These are phyloP conservation scores for Gymnoscopelus microlampas DNA, from an alignment of 2,797 vertebrate genomes.

Conservation along the genomic window DNA sequence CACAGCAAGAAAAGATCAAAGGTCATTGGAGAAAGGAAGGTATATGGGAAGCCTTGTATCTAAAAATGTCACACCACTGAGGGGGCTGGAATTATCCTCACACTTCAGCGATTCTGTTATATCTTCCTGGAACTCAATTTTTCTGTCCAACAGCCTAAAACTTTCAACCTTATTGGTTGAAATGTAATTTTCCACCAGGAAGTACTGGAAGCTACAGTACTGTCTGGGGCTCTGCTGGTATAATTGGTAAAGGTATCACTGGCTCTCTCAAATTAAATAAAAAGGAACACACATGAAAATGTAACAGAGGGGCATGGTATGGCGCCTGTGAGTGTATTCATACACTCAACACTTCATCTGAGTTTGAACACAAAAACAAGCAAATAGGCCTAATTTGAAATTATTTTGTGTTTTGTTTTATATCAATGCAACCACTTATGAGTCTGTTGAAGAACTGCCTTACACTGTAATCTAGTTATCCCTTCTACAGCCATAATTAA, in stretches of 20 bases:
- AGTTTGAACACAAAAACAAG: no score
- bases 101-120: conserved; percentile 14
- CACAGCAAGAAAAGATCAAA: conserved; percentile 14
- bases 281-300: no score
- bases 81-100: neutral
- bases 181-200: neutral
- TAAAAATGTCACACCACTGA: conserved; percentile 15
- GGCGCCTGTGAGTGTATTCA: no score
- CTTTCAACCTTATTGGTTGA: conserved; percentile 3
- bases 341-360: no score
- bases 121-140: conserved; percentile 21
- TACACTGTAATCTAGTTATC: no score
- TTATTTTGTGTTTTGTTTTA: no score
- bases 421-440: no score
- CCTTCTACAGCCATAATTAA: conserved; percentile 6
- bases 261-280: neutral
- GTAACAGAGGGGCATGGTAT: neutral
- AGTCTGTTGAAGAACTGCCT: no score
- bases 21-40: conserved; percentile 30
- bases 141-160: conserved; percentile 7
- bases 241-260: neutral
- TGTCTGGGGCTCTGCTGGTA: neutral
- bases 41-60: conserved; percentile 22
- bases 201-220: no score
- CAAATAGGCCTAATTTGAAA: no score